Evolutionary conservation across 30 jellyfish, hydroid and myxozoan species (phyloP), one percentile per base, ranked within the genome.

Genomic region (Pelagia noctiluca): DNA sequence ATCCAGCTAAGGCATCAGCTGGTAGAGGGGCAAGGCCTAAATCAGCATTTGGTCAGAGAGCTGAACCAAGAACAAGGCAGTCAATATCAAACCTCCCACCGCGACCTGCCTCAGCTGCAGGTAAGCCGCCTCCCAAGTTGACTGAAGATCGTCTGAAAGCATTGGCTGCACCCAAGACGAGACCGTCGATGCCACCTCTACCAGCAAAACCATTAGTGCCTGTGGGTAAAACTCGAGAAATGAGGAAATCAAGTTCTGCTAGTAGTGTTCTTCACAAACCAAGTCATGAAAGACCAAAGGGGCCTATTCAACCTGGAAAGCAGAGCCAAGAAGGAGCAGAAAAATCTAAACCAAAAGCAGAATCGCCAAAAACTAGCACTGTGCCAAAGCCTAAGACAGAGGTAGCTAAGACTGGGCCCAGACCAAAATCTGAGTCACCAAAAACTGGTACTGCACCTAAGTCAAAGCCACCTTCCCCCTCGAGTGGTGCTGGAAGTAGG

Each of bases 131-230:
- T 21, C 86, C 86, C 19, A 82, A 68, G 23, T 33, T 63, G 21
- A 72, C 63, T 0, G 92, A 82, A 19, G 34, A 12, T 30, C 42
- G 48, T 37, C 48, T 60, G 25, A 82, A 82, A 35, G 11, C 92
- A 36, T 30, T 52, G 16, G n/a, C 80, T 0, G 54, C 80, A 26
- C 31, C 85, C 2, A 82, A 61, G 36, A 18, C 86, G 2, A 48
- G 84, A 52, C 91, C 91, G 19, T 71, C 92, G 5, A 82, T 82
- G 92, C 92, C 92, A 1, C 36, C 92, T 19, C 85, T 70, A 1
- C 85, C 86, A 22, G 86, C 85, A 24, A 82, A 82, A 33, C 92
- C 92, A 2, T 86, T 82, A 25, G 92, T 82, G 25, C 92, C 92
- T 31, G 85, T 83, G 25, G 70, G 35, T 46, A 82, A 69, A 37